Base-by-base conservation (phyloP, 2,113 vertebrate genomes). In the Dendropsophus ebraccatus region DNA sequence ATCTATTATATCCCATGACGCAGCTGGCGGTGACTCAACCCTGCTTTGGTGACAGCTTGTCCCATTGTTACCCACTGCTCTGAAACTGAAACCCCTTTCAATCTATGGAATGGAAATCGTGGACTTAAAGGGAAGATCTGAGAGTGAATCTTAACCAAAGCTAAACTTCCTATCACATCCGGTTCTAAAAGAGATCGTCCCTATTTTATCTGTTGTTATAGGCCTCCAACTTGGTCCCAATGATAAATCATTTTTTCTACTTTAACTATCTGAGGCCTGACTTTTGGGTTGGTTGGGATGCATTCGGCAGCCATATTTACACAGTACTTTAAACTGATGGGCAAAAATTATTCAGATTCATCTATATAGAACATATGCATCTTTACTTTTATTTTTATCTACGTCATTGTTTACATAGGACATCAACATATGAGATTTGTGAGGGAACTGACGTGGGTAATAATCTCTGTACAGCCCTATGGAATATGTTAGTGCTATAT, bases 31-130 rank as follows among this genome's bases (percentile, higher is more conserved):
- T 84, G 82, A 84, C 72, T 84, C 83, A 84, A 76, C 41, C 54
- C 73, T 21, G 54, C 83, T 76, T 35, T 76, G 41, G 54, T 65
- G 72, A 84, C 83, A 84, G 72, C 72, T 62, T 77, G 83, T 84
- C 72, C 41, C 41, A 62, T 62, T 77, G 73, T 84, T 76, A 41
- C n/a, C 41, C 45, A 25, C 25, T 21, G 25, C 73, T 76, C n/a
- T 62, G 37, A 84, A 49, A 84, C n/a, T 50, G 19, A 47, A 62
- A 76, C 54, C 72, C 28, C 25, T 76, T 65, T 74, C 25, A n/a
- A 69, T 67, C 45, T 49, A 1, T 19, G 16, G 28, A 69, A 70
- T 69, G 62, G 62, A 52, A 70, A 65, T 81, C 13, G n/a, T 45
- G 41, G 9, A 52, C 10, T 28, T 25, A 37, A 70, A 37, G 23